Conservation (phyloP, 2,797 vertebrate species). For the Amblyopsis hoosieri region DNA sequence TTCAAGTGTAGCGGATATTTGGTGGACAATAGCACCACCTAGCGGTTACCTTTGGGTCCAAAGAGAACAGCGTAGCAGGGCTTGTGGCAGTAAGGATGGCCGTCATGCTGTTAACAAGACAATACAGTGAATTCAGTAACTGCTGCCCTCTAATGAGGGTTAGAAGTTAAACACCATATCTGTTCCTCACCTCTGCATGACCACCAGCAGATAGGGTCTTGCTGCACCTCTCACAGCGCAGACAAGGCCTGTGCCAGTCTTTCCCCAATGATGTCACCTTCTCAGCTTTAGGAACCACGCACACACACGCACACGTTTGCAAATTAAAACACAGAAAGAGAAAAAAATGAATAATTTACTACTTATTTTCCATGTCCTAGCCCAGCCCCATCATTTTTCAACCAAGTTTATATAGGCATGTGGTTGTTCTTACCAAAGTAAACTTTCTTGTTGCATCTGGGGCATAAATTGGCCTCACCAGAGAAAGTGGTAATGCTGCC, state of each 20-base stretch:
- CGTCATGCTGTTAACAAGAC: conserved; percentile 81
- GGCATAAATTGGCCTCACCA: conserved; percentile 93
- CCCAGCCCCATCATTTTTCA: background rate
- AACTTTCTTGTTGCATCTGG: conserved; percentile 93
- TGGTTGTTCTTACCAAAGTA: conserved; percentile 89
- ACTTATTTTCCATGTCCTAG: conserved; percentile 21
- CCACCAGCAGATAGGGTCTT: conserved; percentile 93
- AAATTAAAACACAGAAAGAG: background rate
- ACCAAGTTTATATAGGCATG: background rate
- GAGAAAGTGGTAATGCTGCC: conserved; percentile 95
- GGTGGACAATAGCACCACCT: conserved; percentile 70
- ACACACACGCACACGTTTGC: background rate
- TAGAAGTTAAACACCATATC: background rate
- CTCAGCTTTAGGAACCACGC: conserved; percentile 79
- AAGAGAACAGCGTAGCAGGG: conserved; percentile 92
- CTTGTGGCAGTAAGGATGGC: conserved; percentile 96
- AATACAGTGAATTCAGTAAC: background rate
- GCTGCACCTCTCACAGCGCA: conserved; percentile 94
- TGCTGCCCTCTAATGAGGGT: background rate
- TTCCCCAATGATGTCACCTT: conserved; percentile 98
- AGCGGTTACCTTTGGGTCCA: conserved; percentile 93
- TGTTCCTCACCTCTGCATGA: conserved; percentile 89
- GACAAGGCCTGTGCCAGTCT: conserved; percentile 98
- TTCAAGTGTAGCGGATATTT: conserved; percentile 49
- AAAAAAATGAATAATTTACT: conserved; percentile 4